Percentiles rank a stretch among this genome's conserved stretches.
Evolutionary conservation across 53 echinoderm and acorn worm genomes (phyloP).

Genomic region (Temnopleurus reevesii): DNA sequence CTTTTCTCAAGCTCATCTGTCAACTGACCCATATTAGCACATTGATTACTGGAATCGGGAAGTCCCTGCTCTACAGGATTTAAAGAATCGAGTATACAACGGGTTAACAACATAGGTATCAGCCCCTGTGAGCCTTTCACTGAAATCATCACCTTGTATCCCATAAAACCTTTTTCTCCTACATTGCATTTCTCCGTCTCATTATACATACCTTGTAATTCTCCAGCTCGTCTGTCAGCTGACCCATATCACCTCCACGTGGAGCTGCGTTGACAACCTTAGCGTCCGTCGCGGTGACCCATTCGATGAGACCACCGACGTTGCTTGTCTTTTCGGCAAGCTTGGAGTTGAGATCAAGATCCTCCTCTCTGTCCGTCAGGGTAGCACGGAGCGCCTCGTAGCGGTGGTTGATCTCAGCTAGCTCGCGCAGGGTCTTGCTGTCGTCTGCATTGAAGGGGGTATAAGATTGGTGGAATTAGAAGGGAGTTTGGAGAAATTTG

Average conservation of each 20-base stretch:
- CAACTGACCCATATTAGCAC: slow-evolving; percentile 75
- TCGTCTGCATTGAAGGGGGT: slow-evolving; percentile 63
- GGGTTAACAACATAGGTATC: no score
- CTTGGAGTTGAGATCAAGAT: slow-evolving; percentile 82
- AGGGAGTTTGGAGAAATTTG: no score
- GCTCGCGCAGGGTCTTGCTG: slow-evolving; percentile 77
- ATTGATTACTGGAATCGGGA: no score
- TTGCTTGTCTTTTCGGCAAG: slow-evolving; percentile 86
- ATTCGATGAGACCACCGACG: slow-evolving; percentile 86
- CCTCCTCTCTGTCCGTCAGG: slow-evolving; percentile 89
- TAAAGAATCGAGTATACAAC: no score
- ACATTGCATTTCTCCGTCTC: no score
- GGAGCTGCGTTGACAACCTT: slow-evolving; percentile 85
- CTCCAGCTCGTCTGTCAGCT: slow-evolving; percentile 82
- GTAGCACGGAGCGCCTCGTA: slow-evolving; percentile 81
- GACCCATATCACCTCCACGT: slow-evolving; percentile 73
- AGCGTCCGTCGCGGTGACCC: slow-evolving; percentile 90
- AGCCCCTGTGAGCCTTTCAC: no score
- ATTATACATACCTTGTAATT: slow-evolving; percentile 85
- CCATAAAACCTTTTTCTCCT: no score
- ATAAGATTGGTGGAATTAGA: background rate
- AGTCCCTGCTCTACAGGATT: no score
- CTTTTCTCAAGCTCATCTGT: slow-evolving; percentile 75
- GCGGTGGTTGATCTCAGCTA: slow-evolving; percentile 84
- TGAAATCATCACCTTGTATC: no score